Evolutionary conservation across 2,113 vertebrate species (phyloP), one percentile per base, ranked within the genome.

Genomic region (Tachycineta bicolor): DNA sequence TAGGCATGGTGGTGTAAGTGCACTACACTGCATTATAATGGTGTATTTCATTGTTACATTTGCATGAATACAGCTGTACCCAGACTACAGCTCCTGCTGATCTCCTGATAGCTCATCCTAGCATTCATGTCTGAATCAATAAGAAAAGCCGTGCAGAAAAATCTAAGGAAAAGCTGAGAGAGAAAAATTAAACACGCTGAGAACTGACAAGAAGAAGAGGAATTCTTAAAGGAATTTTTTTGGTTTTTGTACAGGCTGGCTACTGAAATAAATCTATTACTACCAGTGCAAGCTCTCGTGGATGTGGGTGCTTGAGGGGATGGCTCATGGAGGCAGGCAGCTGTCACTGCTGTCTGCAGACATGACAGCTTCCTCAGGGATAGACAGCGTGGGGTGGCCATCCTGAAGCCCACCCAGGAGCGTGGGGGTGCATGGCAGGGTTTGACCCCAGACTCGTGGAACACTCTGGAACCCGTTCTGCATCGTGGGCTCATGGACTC

Each of bases 401-500:
- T 28, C 24, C 64, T 0, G 0, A 24, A 81, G 46, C 53, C 58
- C 53, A 37, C 11, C 14, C 3, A 0, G 43, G 43, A 75, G 12
- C 0, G 0, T 14, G 25, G 2, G 3, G 7, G 49, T 77, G 15
- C 26, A 2, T 7, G 46, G n/a, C 26, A 44, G 21, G 52, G n/a
- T 34, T 68, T 78, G 39, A 23, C 16, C 23, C n/a, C 46, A 68
- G 34, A 16, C 21, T 41, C 23, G 4, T 5, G 21, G 11, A 3
- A 12, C 0, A 1, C 49, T 63, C 49, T 64, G 64, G 63, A 80
- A 63, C 11, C 33, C n/a, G 22, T 29, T 62, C 46, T 76, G 25
- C 43, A 34, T 43, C 0, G 0, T 55, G 56, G 34, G 37, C 59
- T 53, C 31, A 19, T 33, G 21, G n/a, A 62, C 5, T 11, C 50